These are phyloP conservation scores for Diadegma fenestrale DNA, from an alignment of 2,888 invertebrate species.

Conservation along the genomic window DNA sequence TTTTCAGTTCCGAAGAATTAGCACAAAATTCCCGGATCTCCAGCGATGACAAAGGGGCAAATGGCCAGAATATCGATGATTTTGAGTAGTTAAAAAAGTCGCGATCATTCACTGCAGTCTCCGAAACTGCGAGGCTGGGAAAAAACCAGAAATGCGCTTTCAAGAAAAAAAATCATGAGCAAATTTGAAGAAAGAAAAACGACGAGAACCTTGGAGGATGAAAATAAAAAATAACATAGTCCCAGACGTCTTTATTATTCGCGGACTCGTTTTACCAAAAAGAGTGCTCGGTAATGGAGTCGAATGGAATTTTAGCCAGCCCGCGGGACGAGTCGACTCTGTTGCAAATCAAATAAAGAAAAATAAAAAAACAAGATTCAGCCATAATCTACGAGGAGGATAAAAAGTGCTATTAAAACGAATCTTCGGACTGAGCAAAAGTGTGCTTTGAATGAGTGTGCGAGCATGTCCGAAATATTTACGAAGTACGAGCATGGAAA, in stretches of 20 bases:
- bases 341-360: constrained; percentile 3
- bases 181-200: background rate
- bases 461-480: constrained; percentile 61
- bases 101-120: background rate
- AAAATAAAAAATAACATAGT: constrained; percentile 14
- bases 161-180: background rate
- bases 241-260: constrained; percentile 39
- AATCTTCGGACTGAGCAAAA: constrained; percentile 10
- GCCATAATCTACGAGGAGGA: background rate
- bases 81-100: no score
- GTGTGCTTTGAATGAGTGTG: constrained; percentile 57
- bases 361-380: background rate
- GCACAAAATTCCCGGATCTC: background rate
- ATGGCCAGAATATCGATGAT: no score
- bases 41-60: no score
- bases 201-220: background rate
- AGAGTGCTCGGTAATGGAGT: constrained; percentile 8
- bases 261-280: constrained; percentile 16
- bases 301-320: constrained; percentile 16
- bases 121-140: background rate
- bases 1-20: background rate
- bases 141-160: background rate
- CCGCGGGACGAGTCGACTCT: background rate
- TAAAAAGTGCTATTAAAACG: constrained; percentile 29
- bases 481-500: constrained; percentile 43